phyloP scores from a whole-genome alignment of 2,113 vertebrate genomes.

The Oreotragus oreotragus region DNA sequence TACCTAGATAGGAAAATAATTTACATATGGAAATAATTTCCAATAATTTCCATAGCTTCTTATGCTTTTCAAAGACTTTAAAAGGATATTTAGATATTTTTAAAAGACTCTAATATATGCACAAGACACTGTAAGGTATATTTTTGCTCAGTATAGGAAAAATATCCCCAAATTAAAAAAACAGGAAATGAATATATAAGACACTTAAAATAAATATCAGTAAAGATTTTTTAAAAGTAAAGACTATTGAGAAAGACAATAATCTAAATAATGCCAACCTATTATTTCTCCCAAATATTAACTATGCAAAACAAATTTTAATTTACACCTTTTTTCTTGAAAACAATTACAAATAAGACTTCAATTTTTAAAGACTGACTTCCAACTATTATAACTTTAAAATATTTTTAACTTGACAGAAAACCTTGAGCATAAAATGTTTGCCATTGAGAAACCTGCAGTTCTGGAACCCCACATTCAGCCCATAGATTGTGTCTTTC shows the following conservation, averaged over 20 bases:
- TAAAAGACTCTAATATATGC: not conserved
- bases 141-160: not conserved
- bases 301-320: not conserved
- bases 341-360: slow-evolving; percentile 1
- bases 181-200: not conserved
- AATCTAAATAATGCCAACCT: not conserved
- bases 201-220: not conserved
- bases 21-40: not conserved
- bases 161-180: not conserved
- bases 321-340: not conserved
- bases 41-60: not conserved
- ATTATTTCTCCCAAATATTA: not conserved
- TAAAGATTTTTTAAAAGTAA: not conserved
- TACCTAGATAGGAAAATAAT: not conserved
- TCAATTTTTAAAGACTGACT: not conserved
- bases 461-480: not conserved
- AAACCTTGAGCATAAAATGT: not conserved
- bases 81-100: not conserved
- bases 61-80: not conserved
- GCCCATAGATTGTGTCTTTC: not conserved
- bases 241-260: not conserved
- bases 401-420: not conserved
- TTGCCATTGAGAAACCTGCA: not conserved
- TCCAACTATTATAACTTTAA: not conserved
- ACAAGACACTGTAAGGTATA: not conserved